These are phyloP conservation scores for Meteorus sp. DNA, from an alignment of 1,140 invertebrate species.

Conservation along the genomic window DNA sequence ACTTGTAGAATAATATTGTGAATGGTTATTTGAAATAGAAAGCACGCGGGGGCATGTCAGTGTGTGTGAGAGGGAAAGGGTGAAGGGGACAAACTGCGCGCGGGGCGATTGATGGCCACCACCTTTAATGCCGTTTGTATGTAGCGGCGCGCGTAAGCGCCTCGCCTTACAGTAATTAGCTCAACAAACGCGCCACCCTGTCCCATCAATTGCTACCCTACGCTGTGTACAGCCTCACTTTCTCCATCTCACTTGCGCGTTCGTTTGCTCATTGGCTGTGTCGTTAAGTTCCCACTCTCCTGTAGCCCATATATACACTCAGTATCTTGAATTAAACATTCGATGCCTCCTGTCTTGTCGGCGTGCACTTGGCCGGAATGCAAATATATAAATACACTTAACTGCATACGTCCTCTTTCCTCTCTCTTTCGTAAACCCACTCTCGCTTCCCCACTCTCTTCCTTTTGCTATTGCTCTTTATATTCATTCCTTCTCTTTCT, in stretches of 20 bases:
- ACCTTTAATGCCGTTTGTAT: slow-evolving; percentile 61
- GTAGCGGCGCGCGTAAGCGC: slow-evolving; percentile 57
- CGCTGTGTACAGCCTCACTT: slow-evolving; percentile 39
- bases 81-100: slow-evolving; percentile 34
- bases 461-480: neutral
- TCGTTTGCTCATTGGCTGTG: neutral
- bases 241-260: slow-evolving; percentile 18
- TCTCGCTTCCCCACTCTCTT: neutral
- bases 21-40: neutral
- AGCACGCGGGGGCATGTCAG: neutral
- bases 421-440: neutral
- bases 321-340: slow-evolving; percentile 60
- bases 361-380: slow-evolving; percentile 52
- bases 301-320: too few relatives aligned
- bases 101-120: slow-evolving; percentile 54
- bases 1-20: too few relatives aligned
- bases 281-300: slow-evolving; percentile 17
- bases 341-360: slow-evolving; percentile 57
- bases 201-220: slow-evolving; percentile 59
- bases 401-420: slow-evolving; percentile 11
- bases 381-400: slow-evolving; percentile 52
- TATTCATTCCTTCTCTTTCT: neutral
- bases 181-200: slow-evolving; percentile 58
- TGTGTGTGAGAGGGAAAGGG: slow-evolving; percentile 10
- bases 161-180: slow-evolving; percentile 60